phyloP scores from a whole-genome alignment of 2,113 vertebrate genomes.

The Gambusia holbrooki region DNA sequence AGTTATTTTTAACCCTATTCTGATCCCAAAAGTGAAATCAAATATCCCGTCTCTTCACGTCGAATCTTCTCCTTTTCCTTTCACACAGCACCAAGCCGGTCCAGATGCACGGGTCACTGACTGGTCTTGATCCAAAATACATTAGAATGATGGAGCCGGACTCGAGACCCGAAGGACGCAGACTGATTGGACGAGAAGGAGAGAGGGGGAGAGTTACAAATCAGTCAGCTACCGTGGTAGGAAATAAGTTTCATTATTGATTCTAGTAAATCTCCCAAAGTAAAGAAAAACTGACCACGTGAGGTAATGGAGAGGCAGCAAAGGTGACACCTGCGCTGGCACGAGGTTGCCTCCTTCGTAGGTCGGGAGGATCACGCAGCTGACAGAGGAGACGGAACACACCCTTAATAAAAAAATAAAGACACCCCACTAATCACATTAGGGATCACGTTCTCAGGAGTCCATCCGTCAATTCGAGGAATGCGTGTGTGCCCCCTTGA shows the following conservation, averaged over 20 bases:
- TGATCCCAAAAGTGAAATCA: not conserved
- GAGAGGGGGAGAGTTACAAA: conserved; percentile 18
- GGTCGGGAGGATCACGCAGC: conserved; percentile 27
- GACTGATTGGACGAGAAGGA: conserved; percentile 13
- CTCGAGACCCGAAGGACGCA: conserved; percentile 33
- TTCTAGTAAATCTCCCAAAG: not conserved
- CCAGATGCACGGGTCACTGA: conserved; percentile 43
- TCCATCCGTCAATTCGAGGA: not conserved
- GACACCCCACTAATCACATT: conserved; percentile 54
- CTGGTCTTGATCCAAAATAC: conserved; percentile 51
- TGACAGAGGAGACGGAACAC: conserved; percentile 65
- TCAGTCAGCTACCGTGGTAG: not conserved
- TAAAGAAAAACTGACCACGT: conserved; percentile 16
- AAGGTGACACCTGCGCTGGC: conserved; percentile 37
- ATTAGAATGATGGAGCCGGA: conserved; percentile 63
- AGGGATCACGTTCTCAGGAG: conserved; percentile 1
- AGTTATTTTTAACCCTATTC: not conserved
- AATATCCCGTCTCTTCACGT: conserved; percentile 8
- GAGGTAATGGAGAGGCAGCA: conserved; percentile 8
- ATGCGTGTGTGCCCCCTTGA: not conserved
- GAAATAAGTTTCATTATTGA: conserved; percentile 13
- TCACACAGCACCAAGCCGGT: conserved; percentile 17
- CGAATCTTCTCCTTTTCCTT: not conserved
- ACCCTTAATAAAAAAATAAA: conserved; percentile 78
- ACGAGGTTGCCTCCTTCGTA: not conserved